Base-by-base conservation (phyloP, 2,113 vertebrate species). In the Hipposideros armiger region DNA sequence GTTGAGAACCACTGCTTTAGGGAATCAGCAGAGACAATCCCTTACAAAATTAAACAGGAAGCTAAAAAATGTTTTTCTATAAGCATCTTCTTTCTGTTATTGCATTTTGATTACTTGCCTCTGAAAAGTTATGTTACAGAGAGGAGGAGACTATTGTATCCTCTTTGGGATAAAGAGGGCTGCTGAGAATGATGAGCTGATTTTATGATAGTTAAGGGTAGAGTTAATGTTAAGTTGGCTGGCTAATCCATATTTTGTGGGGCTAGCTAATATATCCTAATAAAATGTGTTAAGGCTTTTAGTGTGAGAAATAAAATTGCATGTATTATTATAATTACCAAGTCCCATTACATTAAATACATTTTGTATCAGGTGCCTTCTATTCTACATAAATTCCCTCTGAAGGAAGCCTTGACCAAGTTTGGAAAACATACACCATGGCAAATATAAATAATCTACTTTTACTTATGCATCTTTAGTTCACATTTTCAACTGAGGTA, bases 21-120 rank as follows among this genome's bases (percentile, higher is more conserved):
- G 22, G 40, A 64, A 90, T 69, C 6, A 74, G 30, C 26, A 91
- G 32, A 28, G 13, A 3, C 42, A 11, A 92, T 64, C 15, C 22
- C 45, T 85, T 78, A 80, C 62, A 76, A 95, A 90, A 95, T 82
- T 95, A 87, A 84, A 87, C 7, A 87, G 7, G 42, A 92, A 4
- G 13, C 28, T 77, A 81, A 77, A 60, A 56, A 47, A 45, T 92
- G 45, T 52, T 91, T 90, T 93, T 85, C 67, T 42, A 42, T 0
- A 74, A 72, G 45, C 58, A 84, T 47, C 28, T 45, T 89, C n/a
- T 66, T 92, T 81, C 40, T 91, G 17, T 60, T 94, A 85, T 3
- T 95, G n/a, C 4, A 80, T 78, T 95, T 91, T 90, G 40, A 77
- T 92, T 89, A 62, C 36, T 87, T 66, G 42, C 36, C 40, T 74